A percentile compares a stretch with the other conserved stretches of the same genome.
Evolutionary conservation across 2,113 vertebrate genomes (phyloP).

Genomic region (Cygnus buccinator): DNA sequence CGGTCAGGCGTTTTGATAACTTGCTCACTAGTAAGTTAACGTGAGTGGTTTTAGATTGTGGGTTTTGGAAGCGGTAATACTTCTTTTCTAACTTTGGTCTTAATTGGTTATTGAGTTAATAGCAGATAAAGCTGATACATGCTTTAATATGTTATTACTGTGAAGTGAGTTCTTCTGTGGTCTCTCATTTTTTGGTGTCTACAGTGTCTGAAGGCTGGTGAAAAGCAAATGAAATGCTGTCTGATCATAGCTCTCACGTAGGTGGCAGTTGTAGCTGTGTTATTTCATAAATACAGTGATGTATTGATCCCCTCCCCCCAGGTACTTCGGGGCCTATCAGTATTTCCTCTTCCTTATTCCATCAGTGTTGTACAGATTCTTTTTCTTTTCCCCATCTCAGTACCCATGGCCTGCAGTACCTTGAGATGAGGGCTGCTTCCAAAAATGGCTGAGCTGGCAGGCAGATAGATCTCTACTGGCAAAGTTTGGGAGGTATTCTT

Average conservation of each 20-base stretch:
- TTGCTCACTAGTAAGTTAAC: background rate
- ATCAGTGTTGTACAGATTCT: background rate
- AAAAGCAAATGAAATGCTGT: background rate
- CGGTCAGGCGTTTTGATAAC: background rate
- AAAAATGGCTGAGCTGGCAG: background rate
- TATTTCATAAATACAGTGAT: background rate
- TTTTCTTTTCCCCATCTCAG: background rate
- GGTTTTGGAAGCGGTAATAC: background rate
- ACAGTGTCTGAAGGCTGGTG: background rate
- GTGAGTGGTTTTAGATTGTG: background rate
- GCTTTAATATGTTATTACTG: background rate
- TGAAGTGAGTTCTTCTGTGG: background rate
- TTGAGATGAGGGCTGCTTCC: background rate
- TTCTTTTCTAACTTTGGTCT: background rate
- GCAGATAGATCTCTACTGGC: background rate
- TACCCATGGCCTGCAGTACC: background rate
- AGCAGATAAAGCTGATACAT: background rate
- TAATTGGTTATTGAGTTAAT: background rate
- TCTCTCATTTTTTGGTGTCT: background rate
- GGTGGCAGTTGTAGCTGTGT: background rate
- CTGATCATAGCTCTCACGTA: background rate
- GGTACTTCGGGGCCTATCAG: background rate
- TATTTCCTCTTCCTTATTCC: background rate
- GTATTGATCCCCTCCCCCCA: fast-evolving
- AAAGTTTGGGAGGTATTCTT: no score